Evolutionary conservation across 1,140 invertebrate species (phyloP).

Genomic region (Bursaphelenchus mucronatus): DNA sequence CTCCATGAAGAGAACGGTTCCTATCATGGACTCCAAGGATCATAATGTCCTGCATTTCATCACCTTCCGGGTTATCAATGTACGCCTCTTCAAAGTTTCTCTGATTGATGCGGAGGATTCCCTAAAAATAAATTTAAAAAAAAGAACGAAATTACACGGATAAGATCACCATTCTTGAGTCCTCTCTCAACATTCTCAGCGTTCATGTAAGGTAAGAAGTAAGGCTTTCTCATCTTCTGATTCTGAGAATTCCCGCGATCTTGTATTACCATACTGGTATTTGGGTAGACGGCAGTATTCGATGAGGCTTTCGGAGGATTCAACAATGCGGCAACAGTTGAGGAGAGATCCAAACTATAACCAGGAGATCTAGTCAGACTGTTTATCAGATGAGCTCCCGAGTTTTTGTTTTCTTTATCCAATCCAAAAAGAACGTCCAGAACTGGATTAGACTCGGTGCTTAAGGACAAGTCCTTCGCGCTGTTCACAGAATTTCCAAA

Average conservation of each 20-base stretch:
- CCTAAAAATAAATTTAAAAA: slow-evolving; percentile 29
- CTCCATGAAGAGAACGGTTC: slow-evolving; percentile 44
- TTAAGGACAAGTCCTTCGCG: too few species aligned
- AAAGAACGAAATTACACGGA: slow-evolving; percentile 13
- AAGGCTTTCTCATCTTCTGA: slow-evolving; percentile 25
- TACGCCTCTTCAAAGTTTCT: slow-evolving; percentile 44
- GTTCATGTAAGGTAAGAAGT: slow-evolving; percentile 27
- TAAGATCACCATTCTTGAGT: slow-evolving; percentile 21
- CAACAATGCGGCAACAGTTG: neutral
- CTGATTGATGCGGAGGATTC: slow-evolving; percentile 42
- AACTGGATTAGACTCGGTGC: too few species aligned
- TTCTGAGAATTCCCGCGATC: slow-evolving; percentile 1
- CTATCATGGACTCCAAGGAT: slow-evolving; percentile 39
- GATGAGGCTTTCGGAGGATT: neutral
- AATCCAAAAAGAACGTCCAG: too few species aligned
- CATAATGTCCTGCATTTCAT: slow-evolving; percentile 34
- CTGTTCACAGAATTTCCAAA: too few species aligned
- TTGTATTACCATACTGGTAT: neutral
- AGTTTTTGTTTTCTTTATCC: too few species aligned
- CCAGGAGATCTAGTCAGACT: too few species aligned
- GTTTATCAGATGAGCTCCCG: too few species aligned
- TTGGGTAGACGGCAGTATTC: too few species aligned
- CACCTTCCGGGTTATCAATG: slow-evolving; percentile 40
- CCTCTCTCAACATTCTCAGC: slow-evolving; percentile 13
- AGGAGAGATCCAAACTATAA: neutral